Conservation (phyloP, 64 coral and sea anemone genomes). For the Trachythela sp. region DNA sequence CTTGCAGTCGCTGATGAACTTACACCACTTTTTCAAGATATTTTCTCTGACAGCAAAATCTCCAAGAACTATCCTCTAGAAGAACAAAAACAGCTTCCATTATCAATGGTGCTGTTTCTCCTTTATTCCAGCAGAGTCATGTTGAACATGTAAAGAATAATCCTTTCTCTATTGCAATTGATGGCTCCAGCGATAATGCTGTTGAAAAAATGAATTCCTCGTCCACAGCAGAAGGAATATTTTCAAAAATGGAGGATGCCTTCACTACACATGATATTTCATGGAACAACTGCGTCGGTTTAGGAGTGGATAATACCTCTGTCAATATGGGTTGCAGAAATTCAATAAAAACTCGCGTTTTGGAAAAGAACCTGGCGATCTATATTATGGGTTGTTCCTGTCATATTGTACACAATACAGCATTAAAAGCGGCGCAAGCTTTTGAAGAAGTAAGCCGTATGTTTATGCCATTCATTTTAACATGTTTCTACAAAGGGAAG, state of each 20-base stretch:
- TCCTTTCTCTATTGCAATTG: slow-evolving; percentile 26
- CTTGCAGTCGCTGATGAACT: neutral
- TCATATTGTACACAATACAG: neutral
- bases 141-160: neutral
- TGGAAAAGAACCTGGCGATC: neutral
- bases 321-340: slow-evolving; percentile 12
- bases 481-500: no score
- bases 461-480: no score
- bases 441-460: neutral
- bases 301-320: neutral
- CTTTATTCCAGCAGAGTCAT: neutral
- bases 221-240: slow-evolving; percentile 38
- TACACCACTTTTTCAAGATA: neutral
- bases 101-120: slow-evolving; percentile 12
- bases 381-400: neutral
- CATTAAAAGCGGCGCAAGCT: neutral
- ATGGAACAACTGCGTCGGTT: neutral
- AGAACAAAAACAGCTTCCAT: slow-evolving; percentile 39
- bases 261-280: slow-evolving; percentile 11
- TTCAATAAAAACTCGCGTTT: neutral
- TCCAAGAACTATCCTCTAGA: slow-evolving; percentile 1
- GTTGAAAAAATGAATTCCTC: slow-evolving; percentile 36
- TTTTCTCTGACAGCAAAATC: slow-evolving; percentile 21
- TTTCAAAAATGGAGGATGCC: slow-evolving; percentile 25
- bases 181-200: neutral